Evolutionary conservation across 2,888 invertebrate species (phyloP), one percentile per base, ranked within the genome.

Genomic region (Cosmia pyralina): DNA sequence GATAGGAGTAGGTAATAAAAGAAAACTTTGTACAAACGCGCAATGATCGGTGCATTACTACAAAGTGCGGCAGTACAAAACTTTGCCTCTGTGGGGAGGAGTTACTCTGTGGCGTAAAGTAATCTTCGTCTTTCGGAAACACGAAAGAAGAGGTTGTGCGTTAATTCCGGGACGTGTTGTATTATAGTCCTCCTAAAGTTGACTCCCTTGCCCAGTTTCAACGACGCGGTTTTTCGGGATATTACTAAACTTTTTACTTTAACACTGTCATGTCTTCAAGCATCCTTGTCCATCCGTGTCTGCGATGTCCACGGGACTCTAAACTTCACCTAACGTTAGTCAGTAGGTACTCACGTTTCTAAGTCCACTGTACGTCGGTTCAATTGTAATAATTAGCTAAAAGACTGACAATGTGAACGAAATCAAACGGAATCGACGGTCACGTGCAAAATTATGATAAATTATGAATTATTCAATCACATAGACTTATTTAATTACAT

Each of bases 401-500:
- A 93, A 94, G 94, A 94, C 93, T 93, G 94, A 94, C 87, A 88
- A 89, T 88, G 88, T 90, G 91, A 93, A 93, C 92, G 93, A 93
- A 92, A 90, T 79, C 81, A 79, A 83, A 82, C 87, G 88, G 88
- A 88, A 87, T 87, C 87, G 87, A 87, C 85, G 87, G 87, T 79
- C 90, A 92, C 92, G 89, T 91, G 91, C 92, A 91, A 90, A 91
- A 91, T 88, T 89, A 91, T 89, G 89, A 92, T 86, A 86, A 85
- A 86, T 85, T 84, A 85, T 85, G 80, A 86, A 88, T 87, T 91
- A 93, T 93, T 92, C 92, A 92, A 93, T 93, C 94, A 94, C 93
- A 94, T 94, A 94, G 95, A 93, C 90, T 92, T 94, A 93, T 94
- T 91, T 92, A 92, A 92, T 91, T 92, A 91, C 84, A 93, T 94